Evolutionary conservation across 2,113 vertebrate species (phyloP).

Genomic region (Stomatorhinus ivindoensis): DNA sequence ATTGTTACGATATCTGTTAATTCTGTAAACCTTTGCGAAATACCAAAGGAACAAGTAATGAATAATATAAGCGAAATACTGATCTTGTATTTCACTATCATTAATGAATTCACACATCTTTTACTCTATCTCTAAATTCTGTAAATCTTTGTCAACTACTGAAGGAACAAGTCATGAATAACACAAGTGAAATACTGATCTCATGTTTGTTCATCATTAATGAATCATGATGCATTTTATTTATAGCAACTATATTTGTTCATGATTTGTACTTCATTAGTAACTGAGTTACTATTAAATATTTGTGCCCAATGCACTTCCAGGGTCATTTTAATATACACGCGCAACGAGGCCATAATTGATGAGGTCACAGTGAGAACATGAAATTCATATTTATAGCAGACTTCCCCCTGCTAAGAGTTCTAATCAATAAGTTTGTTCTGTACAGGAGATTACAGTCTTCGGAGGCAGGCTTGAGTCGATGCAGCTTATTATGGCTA

Average conservation of each 20-base stretch:
- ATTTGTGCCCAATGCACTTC: neutral
- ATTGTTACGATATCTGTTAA: neutral
- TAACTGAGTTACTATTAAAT: neutral
- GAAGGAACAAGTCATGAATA: neutral
- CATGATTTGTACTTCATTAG: neutral
- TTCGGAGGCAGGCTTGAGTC: neutral
- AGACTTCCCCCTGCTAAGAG: neutral
- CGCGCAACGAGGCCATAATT: neutral
- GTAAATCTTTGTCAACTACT: neutral
- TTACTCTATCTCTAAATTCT: neutral
- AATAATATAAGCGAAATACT: neutral
- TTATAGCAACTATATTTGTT: neutral
- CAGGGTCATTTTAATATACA: neutral
- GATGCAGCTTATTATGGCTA: neutral
- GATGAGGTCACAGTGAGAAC: neutral
- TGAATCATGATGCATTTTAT: neutral
- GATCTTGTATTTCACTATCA: neutral
- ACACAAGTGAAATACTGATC: neutral
- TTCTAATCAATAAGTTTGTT: slow-evolving; percentile 9
- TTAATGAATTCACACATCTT: neutral
- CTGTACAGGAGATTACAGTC: neutral
- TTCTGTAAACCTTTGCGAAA: neutral
- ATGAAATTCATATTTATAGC: neutral
- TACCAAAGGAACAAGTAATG: neutral
- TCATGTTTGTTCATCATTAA: neutral